phyloP scores from a whole-genome alignment of 2,113 vertebrate species.

The Haplotaxodon microlepis region DNA sequence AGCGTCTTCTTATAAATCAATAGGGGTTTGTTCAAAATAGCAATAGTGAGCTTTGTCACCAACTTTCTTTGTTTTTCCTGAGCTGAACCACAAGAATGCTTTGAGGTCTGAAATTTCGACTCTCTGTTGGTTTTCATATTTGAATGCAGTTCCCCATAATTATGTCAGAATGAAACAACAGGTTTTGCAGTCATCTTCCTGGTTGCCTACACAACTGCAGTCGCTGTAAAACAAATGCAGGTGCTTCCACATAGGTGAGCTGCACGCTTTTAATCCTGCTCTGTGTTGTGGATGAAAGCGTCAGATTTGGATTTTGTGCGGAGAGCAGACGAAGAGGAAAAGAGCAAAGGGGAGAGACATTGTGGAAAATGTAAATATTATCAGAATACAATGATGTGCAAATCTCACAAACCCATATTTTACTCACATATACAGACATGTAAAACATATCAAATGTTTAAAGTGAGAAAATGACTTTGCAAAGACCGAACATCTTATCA shows the following conservation, averaged over 20 bases:
- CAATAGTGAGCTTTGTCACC: not conserved
- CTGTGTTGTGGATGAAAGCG: not conserved
- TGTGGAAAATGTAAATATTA: not conserved
- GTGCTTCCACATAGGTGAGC: not conserved
- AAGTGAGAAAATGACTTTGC: not conserved
- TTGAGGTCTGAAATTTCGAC: not conserved
- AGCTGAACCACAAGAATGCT: constrained; percentile 16
- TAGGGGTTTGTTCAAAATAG: not conserved
- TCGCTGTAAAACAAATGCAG: not conserved
- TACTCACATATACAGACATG: not conserved
- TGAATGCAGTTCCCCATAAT: not conserved
- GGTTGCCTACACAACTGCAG: not conserved
- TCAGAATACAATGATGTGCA: not conserved
- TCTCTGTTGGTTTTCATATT: not conserved
- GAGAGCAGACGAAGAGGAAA: not conserved
- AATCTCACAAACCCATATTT: not conserved
- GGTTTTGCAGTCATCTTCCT: not conserved
- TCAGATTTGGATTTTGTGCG: not conserved
- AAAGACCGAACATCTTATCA: not conserved
- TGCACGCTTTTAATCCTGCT: not conserved
- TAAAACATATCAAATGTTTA: not conserved
- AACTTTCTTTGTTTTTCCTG: not conserved
- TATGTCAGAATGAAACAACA: not conserved
- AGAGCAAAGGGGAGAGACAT: not conserved
- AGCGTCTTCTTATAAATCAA: not conserved